Evolutionary conservation across 2,113 vertebrate species (phyloP), one percentile per base, ranked within the genome.

Genomic region (Myotis davidii): DNA sequence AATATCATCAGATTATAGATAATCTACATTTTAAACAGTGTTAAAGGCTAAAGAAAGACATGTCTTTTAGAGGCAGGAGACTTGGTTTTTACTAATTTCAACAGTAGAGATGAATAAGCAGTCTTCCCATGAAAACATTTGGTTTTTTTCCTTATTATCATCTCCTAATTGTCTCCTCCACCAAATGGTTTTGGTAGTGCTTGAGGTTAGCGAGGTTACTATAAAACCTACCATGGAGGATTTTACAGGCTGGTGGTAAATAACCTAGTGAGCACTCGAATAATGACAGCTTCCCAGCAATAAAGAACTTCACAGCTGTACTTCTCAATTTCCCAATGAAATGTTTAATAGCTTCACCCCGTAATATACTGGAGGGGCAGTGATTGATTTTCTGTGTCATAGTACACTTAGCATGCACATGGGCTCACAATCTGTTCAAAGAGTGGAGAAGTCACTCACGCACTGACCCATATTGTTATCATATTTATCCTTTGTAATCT

Each of bases 161-260:
- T 1, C 27, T 48, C 27, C 9, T 39, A 78, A 73, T 37, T 39
- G 32, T 84, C 20, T 83, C 50, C 25, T 61, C 61, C 9, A 88
- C 78, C 25, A 83, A 92, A 83, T 16, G 32, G 85, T 61, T 72
- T 79, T 61, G 50, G 14, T 70, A 70, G 87, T 3, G 37, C 21
- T 93, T 21, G 34, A 0, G 85, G 42, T 67, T 96, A 95, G 88
- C 0, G 20, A 92, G 88, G 52, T 89, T 39, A 64, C 37, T 42
- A 10, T 69, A 81, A 78, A 95, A 82, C 52, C 17, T 85, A 74
- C 74, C 32, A 10, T 32, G 69, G 92, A 23, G 37, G 25, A 50
- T 70, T 94, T 96, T 95, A 85, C 39, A 88, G 65, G 64, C 84
- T 85, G 48, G 59, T 67, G 74, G 85, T 84, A 91, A 97, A 94